These are phyloP conservation scores for Sphaerophoria rueppellii DNA, from an alignment of 2,888 invertebrate species.

Conservation along the genomic window DNA sequence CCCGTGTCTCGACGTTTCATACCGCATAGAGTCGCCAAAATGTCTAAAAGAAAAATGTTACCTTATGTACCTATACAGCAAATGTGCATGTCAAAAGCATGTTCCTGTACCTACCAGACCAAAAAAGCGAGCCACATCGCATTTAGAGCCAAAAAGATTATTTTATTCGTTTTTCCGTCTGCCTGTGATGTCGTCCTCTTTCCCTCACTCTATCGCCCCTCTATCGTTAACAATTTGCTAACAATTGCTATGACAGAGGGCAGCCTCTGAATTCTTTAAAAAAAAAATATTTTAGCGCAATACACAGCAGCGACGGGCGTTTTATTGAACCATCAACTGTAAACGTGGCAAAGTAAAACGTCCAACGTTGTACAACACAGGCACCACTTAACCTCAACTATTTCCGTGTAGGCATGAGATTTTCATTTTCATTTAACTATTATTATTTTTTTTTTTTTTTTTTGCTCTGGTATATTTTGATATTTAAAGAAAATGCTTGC, in stretches of 20 bases:
- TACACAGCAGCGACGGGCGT: conserved; percentile 20
- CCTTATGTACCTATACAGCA: conserved; percentile 4
- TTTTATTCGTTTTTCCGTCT: conserved; percentile 45
- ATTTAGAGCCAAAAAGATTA: conserved; percentile 51
- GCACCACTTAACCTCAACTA: conserved; percentile 59
- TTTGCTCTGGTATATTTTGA: background rate
- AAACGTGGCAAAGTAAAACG: conserved; percentile 7
- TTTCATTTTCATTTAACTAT: background rate
- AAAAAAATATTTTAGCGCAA: background rate
- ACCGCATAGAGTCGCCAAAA: conserved; percentile 54
- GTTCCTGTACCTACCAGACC: conserved; percentile 55
- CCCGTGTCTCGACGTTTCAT: background rate
- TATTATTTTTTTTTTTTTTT: conserved; percentile 8
- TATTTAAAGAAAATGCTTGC: conserved; percentile 30
- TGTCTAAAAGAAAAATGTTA: conserved; percentile 54
- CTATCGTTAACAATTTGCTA: conserved; percentile 4
- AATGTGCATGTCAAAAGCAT: conserved; percentile 43
- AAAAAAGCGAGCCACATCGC: conserved; percentile 45
- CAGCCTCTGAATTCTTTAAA: conserved; percentile 24
- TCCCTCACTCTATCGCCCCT: background rate
- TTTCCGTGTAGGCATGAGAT: conserved; percentile 61
- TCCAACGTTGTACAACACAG: conserved; percentile 5
- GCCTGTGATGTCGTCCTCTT: background rate
- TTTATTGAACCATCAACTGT: conserved; percentile 62
- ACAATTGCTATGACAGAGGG: conserved; percentile 25